Percentiles rank a stretch among this genome's conserved stretches.
Conservation (phyloP, 2,113 vertebrate species). For the Seriola rivoliana region DNA sequence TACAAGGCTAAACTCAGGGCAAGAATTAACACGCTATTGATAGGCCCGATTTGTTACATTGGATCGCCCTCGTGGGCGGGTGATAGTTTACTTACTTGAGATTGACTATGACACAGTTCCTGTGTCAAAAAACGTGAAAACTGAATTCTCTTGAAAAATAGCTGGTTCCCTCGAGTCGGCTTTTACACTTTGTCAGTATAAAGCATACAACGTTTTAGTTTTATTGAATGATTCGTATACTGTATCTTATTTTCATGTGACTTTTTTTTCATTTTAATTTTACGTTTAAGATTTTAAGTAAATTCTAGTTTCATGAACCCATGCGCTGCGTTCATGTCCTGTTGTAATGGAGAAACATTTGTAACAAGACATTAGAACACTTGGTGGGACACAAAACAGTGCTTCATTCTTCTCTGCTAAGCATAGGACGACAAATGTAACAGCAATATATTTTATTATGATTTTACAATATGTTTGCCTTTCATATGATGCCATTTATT, state of each 20-base stretch:
- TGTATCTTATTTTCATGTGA: no score
- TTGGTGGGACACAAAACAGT: neutral
- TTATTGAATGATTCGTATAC: neutral
- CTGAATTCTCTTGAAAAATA: neutral
- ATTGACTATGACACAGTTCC: neutral
- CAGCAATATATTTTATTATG: no score
- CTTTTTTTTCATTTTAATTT: neutral
- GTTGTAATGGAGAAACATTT: neutral
- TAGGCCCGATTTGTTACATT: neutral
- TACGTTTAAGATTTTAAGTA: neutral
- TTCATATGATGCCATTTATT: no score
- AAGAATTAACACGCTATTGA: accelerated
- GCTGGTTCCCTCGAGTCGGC: accelerated
- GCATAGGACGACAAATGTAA: no score
- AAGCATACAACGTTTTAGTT: neutral
- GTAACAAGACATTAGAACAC: neutral
- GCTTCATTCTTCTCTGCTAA: no score
- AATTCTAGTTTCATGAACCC: neutral
- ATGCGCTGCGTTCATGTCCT: neutral
- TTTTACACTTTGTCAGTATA: neutral
- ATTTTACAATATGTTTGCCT: no score
- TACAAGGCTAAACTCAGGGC: conserved; percentile 20
- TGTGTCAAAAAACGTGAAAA: neutral
- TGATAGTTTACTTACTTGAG: neutral
- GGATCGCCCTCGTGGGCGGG: neutral